A percentile compares a stretch with the other conserved stretches of the same genome.
phyloP scores from a whole-genome alignment of 2,797 vertebrate genomes.

The Esox masquinongy region DNA sequence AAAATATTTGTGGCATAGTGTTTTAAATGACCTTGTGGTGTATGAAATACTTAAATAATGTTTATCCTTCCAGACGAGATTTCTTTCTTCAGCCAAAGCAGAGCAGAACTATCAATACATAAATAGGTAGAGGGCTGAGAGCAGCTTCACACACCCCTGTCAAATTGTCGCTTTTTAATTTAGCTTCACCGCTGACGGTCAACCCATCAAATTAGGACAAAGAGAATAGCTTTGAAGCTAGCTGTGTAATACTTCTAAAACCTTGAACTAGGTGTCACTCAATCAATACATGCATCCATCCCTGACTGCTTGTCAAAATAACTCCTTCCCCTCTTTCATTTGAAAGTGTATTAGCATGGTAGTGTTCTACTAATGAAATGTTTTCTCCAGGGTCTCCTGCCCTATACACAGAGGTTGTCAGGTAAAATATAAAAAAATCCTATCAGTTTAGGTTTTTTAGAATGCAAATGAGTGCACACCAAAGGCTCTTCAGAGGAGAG shows the following conservation, averaged over 20 bases:
- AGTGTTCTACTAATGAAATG: slow-evolving; percentile 39
- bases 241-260: not conserved
- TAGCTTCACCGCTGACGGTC: not conserved
- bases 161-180: slow-evolving; percentile 1
- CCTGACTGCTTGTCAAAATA: slow-evolving; percentile 17
- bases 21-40: not conserved
- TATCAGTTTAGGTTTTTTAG: slow-evolving; percentile 61
- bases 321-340: slow-evolving; percentile 28
- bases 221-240: not conserved
- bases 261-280: slow-evolving; percentile 34
- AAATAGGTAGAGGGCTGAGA: no score
- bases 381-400: slow-evolving; percentile 39
- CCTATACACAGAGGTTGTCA: slow-evolving; percentile 53
- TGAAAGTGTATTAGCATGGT: slow-evolving; percentile 22
- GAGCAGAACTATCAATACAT: not conserved
- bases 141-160: not conserved
- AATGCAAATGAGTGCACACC: slow-evolving; percentile 66
- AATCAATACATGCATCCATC: slow-evolving; percentile 22
- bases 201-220: not conserved
- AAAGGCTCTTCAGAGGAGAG: slow-evolving; percentile 52
- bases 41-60: not conserved
- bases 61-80: not conserved
- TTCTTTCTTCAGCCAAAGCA: not conserved
- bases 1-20: not conserved
- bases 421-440: slow-evolving; percentile 43